These are phyloP conservation scores for Muscicapa striata DNA, from an alignment of 2,797 vertebrate genomes.

Conservation along the genomic window DNA sequence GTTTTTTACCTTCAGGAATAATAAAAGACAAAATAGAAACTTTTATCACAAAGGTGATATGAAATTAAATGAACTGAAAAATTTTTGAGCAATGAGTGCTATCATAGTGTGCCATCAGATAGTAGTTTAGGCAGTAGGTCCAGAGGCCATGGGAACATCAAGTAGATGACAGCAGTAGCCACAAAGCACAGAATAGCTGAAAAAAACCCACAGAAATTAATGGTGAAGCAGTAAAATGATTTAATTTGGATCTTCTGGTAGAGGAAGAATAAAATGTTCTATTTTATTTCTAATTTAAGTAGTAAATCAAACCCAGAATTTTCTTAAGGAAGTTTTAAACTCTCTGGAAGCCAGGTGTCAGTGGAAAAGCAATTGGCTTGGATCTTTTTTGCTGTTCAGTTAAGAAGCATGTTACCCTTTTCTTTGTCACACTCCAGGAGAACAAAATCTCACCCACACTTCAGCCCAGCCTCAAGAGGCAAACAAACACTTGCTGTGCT, in stretches of 20 bases:
- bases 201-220: neutral
- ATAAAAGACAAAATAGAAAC: neutral
- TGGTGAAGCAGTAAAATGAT: neutral
- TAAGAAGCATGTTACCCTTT: neutral
- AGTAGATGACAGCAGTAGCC: neutral
- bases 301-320: neutral
- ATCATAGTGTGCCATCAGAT: neutral
- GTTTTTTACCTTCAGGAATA: neutral
- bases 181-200: neutral
- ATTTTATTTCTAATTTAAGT: neutral
- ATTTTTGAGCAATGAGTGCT: neutral
- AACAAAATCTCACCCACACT: neutral
- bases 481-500: neutral
- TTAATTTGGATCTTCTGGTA: neutral
- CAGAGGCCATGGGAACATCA: neutral
- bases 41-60: neutral
- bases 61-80: neutral
- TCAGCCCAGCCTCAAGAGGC: neutral
- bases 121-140: neutral
- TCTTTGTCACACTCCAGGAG: neutral
- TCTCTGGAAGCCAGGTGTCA: neutral
- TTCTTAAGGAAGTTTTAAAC: neutral
- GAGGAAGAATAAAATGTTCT: neutral
- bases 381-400: neutral
- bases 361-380: neutral